phyloP scores from a whole-genome alignment of 2,888 invertebrate genomes.

The Bugula neritina region DNA sequence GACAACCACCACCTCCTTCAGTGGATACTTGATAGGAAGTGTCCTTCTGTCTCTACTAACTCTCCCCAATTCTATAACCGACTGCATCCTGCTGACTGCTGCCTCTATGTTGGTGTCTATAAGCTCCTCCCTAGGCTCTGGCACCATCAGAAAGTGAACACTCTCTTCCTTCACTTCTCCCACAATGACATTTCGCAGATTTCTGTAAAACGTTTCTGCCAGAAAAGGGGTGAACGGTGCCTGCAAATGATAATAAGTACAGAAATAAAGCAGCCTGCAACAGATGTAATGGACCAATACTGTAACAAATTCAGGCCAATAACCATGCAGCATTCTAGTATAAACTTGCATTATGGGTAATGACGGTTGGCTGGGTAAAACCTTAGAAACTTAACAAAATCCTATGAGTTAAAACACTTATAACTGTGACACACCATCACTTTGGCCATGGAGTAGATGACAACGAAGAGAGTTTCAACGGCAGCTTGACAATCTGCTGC shows the following conservation, averaged over 20 bases:
- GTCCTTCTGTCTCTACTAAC: constrained; percentile 87
- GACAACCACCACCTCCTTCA: constrained; percentile 88
- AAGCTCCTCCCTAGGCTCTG: constrained; percentile 61
- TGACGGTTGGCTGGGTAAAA: too few relatives aligned
- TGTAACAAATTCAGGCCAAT: too few relatives aligned
- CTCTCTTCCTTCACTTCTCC: constrained; percentile 56
- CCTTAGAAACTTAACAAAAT: too few relatives aligned
- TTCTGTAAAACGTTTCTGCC: constrained; percentile 89
- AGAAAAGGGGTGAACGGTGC: constrained; percentile 96
- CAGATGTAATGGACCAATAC: too few relatives aligned
- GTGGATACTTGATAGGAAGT: constrained; percentile 89
- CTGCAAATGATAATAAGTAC: constrained; percentile 35
- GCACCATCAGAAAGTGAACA: constrained; percentile 87
- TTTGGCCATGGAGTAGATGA: constrained; percentile 78
- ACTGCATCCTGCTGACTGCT: constrained; percentile 86
- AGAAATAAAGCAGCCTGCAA: too few relatives aligned
- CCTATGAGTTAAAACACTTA: background rate
- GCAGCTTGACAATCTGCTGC: constrained; percentile 74
- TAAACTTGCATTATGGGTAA: too few relatives aligned
- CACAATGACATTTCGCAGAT: constrained; percentile 65
- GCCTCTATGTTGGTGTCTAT: constrained; percentile 81
- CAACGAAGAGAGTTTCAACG: constrained; percentile 78
- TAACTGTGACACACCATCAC: constrained; percentile 63
- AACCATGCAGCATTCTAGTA: too few relatives aligned
- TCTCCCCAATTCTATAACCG: constrained; percentile 86